These are phyloP conservation scores for Salmo trutta DNA, from an alignment of 2,797 vertebrate genomes.

Conservation along the genomic window DNA sequence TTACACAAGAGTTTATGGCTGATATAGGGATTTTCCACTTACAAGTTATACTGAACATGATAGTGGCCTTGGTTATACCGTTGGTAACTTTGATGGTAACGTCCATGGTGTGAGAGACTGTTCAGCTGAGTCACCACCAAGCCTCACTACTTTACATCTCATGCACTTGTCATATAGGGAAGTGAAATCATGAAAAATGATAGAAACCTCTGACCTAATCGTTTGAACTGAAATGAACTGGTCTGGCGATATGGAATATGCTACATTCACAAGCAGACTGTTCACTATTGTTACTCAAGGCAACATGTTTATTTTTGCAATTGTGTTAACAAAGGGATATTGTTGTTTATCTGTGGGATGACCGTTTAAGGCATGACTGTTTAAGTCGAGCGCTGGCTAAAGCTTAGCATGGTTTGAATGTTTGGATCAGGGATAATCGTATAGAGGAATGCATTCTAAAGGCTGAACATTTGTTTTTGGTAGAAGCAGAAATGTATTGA, in stretches of 20 bases:
- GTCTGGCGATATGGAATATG: background rate
- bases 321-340: background rate
- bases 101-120: background rate
- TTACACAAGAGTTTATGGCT: background rate
- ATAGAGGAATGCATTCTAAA: background rate
- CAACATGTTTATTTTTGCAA: background rate
- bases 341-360: background rate
- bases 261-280: background rate
- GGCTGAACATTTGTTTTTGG: background rate
- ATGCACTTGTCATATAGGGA: background rate
- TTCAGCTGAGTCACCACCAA: background rate
- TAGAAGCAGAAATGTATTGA: background rate
- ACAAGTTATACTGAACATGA: background rate
- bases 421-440: background rate
- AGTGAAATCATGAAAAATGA: background rate
- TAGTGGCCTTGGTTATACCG: background rate
- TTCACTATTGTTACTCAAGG: background rate
- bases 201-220: background rate
- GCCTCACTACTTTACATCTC: background rate
- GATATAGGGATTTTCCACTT: background rate
- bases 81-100: background rate
- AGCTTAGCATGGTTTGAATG: slow-evolving; percentile 4
- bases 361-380: slow-evolving; percentile 1
- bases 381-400: background rate
- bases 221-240: background rate